phyloP scores from a whole-genome alignment of 2,797 vertebrate genomes.

The Sebastes variabilis region DNA sequence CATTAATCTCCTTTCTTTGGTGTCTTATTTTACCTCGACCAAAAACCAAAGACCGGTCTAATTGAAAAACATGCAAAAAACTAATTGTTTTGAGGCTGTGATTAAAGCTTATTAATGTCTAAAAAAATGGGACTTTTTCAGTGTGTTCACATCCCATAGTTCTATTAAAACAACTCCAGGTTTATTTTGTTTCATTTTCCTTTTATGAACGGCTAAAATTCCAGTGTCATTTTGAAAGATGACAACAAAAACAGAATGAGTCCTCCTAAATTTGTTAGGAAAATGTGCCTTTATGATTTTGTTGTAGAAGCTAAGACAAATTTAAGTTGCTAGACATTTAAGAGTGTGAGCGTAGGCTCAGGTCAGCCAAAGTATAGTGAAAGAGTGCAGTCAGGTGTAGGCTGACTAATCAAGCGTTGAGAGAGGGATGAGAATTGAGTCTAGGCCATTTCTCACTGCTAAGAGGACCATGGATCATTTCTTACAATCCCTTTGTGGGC shows the following conservation, averaged over 20 bases:
- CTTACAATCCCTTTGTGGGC: slow-evolving; percentile 51
- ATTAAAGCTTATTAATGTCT: slow-evolving; percentile 5
- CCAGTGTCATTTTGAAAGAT: background rate
- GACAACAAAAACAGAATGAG: background rate
- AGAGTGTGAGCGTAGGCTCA: background rate
- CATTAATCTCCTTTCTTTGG: slow-evolving; percentile 18
- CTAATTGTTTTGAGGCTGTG: background rate
- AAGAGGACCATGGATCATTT: slow-evolving; percentile 58
- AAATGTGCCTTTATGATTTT: background rate
- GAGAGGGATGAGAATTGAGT: slow-evolving; percentile 55
- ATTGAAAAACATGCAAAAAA: background rate
- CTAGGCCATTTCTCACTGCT: slow-evolving; percentile 53
- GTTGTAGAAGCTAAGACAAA: background rate
- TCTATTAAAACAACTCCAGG: background rate
- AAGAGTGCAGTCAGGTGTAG: slow-evolving; percentile 38
- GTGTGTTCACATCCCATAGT: background rate
- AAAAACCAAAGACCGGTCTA: background rate
- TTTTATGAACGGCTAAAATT: background rate
- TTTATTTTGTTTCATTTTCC: background rate
- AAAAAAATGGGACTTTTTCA: background rate
- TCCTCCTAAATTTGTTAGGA: background rate
- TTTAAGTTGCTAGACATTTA: background rate
- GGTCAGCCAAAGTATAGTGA: slow-evolving; percentile 6
- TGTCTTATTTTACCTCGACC: slow-evolving; percentile 22
- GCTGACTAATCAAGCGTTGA: slow-evolving; percentile 59